phyloP scores from a whole-genome alignment of 2,797 vertebrate species.

The Bradypodion ventrale region DNA sequence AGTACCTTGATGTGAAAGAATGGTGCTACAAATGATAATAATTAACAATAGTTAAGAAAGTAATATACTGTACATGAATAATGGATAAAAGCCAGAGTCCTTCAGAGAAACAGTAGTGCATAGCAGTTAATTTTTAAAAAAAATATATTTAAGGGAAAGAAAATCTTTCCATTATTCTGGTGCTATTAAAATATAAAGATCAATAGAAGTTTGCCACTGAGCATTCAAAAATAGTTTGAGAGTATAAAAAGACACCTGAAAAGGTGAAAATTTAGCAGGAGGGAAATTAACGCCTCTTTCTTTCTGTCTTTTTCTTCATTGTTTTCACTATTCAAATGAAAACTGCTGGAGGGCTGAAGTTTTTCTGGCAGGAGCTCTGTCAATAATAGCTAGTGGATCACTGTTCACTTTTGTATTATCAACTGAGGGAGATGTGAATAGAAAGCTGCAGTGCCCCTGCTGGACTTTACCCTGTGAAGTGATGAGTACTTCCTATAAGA shows the following conservation, averaged over 20 bases:
- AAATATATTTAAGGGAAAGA: background rate
- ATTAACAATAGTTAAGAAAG: conserved; percentile 41
- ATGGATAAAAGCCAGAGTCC: background rate
- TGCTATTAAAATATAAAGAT: background rate
- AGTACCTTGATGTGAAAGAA: conserved; percentile 1
- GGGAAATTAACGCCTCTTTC: conserved; percentile 32
- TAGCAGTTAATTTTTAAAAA: conserved; percentile 20
- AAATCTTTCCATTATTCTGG: conserved; percentile 18
- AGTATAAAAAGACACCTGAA: conserved; percentile 28
- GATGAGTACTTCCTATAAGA: conserved; percentile 5
- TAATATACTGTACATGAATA: background rate
- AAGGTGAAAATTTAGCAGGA: conserved; percentile 43
- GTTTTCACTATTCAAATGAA: conserved; percentile 19
- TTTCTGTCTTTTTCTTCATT: background rate
- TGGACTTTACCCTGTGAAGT: conserved; percentile 7
- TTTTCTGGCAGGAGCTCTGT: accelerated
- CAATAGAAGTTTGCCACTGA: conserved; percentile 10
- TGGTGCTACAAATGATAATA: background rate
- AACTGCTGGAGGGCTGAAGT: background rate
- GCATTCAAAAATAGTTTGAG: conserved; percentile 29
- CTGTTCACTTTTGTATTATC: background rate
- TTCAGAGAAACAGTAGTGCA: background rate
- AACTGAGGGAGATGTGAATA: background rate
- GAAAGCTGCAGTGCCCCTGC: conserved; percentile 32
- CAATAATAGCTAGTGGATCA: conserved; percentile 1